Evolutionary conservation across 2,888 invertebrate species (phyloP).

Genomic region (Adineta ricciae): DNA sequence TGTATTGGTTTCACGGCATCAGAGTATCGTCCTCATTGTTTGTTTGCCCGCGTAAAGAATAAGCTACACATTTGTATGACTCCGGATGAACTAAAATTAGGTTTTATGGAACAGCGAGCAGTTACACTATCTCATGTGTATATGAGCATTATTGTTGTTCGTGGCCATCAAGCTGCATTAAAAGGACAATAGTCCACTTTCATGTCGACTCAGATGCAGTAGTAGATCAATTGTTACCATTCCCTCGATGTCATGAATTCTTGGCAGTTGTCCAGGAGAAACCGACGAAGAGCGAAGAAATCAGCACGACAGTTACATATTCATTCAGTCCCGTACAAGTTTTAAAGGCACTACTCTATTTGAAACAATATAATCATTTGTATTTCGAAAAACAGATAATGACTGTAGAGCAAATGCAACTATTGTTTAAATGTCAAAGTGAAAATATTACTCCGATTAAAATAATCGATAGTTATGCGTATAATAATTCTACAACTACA

Average conservation of each 20-base stretch:
- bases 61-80: background rate
- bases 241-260: background rate
- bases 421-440: background rate
- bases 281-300: background rate
- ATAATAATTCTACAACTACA: background rate
- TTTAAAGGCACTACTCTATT: background rate
- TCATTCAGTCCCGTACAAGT: background rate
- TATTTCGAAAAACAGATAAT: background rate
- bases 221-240: background rate
- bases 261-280: background rate
- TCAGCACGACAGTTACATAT: background rate
- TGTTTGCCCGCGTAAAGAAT: too few relatives aligned
- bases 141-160: background rate
- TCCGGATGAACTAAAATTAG: background rate
- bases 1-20: too few relatives aligned
- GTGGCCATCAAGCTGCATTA: background rate
- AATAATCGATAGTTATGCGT: background rate
- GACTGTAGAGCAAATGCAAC: background rate
- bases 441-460: background rate
- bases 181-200: background rate
- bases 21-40: too few relatives aligned
- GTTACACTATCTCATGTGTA: background rate
- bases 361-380: background rate
- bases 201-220: background rate
- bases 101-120: background rate